Evolutionary conservation across 2,113 vertebrate species (phyloP).

Genomic region (Aptenodytes patagonicus): DNA sequence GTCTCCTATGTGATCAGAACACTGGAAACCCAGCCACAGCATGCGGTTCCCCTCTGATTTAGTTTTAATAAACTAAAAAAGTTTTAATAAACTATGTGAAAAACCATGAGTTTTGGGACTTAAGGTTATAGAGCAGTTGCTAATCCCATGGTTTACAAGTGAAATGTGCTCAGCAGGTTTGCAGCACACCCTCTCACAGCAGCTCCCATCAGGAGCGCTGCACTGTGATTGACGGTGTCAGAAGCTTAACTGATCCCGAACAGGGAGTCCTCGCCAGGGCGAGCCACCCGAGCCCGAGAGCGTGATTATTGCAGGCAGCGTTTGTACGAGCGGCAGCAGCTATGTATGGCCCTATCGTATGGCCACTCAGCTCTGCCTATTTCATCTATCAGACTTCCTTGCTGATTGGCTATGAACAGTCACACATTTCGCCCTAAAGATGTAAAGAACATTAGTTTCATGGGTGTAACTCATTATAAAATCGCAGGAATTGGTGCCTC

Average conservation of each 20-base stretch:
- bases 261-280: not conserved
- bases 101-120: not conserved
- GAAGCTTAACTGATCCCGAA: constrained; percentile 33
- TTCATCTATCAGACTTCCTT: not conserved
- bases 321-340: not conserved
- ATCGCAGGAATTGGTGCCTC: not conserved
- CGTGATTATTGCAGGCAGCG: not conserved
- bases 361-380: not conserved
- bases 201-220: not conserved
- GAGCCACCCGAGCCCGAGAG: not conserved
- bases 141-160: not conserved
- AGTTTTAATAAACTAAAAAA: not conserved
- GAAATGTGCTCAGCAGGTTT: not conserved
- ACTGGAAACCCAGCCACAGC: not conserved
- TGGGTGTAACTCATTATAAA: not conserved
- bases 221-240: not conserved
- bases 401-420: rapidly evolving
- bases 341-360: not conserved
- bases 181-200: not conserved
- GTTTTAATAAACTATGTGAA: not conserved
- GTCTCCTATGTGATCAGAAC: not conserved
- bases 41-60: not conserved
- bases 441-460: rapidly evolving
- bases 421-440: not conserved
- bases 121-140: not conserved